A percentile compares a stretch with the other conserved stretches of the same genome.
phyloP scores from a whole-genome alignment of 2,113 vertebrate genomes.

The Orthochromis indermauri region DNA sequence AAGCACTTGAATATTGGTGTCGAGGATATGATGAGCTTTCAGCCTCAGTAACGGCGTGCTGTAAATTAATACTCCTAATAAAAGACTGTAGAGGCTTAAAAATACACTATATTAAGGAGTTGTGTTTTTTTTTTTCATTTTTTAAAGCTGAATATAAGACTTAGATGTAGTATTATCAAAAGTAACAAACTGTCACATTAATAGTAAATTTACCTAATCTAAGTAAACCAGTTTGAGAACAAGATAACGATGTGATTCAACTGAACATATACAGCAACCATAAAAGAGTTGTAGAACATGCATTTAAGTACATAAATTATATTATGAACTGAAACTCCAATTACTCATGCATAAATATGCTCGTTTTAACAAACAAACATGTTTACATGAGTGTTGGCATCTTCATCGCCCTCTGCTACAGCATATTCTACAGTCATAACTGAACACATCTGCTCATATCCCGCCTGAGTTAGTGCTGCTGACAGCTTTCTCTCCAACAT shows the following conservation, averaged over 20 bases:
- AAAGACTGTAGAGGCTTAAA: not conserved
- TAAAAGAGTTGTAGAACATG: not conserved
- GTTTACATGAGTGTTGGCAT: not conserved
- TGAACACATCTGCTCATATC: not conserved
- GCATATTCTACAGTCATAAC: not conserved
- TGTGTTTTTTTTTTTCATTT: no score
- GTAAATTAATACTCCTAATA: not conserved
- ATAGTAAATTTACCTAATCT: not conserved
- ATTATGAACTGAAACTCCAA: not conserved
- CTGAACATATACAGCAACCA: not conserved
- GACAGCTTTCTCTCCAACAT: not conserved
- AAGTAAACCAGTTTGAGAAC: not conserved
- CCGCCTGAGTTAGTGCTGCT: not conserved
- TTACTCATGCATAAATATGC: not conserved
- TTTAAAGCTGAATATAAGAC: not conserved
- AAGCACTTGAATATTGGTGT: not conserved
- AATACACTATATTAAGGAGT: not conserved
- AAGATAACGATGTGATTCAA: not conserved
- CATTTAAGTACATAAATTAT: not conserved
- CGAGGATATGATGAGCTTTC: not conserved
- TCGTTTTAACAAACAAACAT: not conserved
- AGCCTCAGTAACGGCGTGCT: not conserved
- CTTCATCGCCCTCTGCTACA: not conserved
- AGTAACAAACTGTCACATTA: not conserved
- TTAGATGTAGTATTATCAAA: accelerated